These are phyloP conservation scores for fruit fly (Drosophila melanogaster) DNA, from an alignment of 1,140 invertebrate species.

Conservation along the genomic window Release_6_plus_ISO1_MT NT_033777.3:22324501-22325000, in stretches of 20 bases:
- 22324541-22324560: constrained; percentile 59
- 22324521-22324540: constrained; percentile 80
- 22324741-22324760: background rate
- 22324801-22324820: constrained; percentile 16
- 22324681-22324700: constrained; percentile 68
- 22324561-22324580: background rate
- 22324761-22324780: constrained; percentile 27
- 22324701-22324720: constrained; percentile 80
- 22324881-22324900: background rate
- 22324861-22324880: background rate
- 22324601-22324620: constrained; percentile 76
- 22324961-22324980: too few relatives aligned
- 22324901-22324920: too few relatives aligned
- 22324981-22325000: too few relatives aligned
- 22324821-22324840: constrained; percentile 36
- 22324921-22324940: too few relatives aligned
- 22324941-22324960: too few relatives aligned
- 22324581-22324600: constrained; percentile 12
- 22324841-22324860: constrained; percentile 2
- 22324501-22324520: constrained; percentile 47
- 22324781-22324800: constrained; percentile 70
- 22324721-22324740: constrained; percentile 63
- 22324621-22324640: constrained; percentile 64
- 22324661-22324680: constrained; percentile 84
- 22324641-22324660: constrained; percentile 75